phyloP scores from a whole-genome alignment of 1,140 invertebrate species.

The Drosophila bocki region DNA sequence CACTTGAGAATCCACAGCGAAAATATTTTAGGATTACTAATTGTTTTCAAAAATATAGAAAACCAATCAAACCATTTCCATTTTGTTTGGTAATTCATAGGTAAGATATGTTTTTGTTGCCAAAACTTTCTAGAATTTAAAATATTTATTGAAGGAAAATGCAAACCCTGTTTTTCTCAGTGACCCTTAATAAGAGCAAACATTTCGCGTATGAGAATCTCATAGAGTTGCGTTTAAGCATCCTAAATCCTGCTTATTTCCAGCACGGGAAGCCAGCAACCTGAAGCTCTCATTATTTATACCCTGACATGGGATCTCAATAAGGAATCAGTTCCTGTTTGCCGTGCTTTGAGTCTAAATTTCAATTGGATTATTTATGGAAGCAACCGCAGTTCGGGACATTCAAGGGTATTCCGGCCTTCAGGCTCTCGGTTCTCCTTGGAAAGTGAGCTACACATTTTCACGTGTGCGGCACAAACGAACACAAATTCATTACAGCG shows the following conservation, averaged over 20 bases:
- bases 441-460: constrained; percentile 46
- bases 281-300: constrained; percentile 42
- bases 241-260: constrained; percentile 78
- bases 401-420: constrained; percentile 14
- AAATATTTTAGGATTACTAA: background rate
- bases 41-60: background rate
- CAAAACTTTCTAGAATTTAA: no score
- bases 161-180: background rate
- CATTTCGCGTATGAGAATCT: constrained; percentile 52
- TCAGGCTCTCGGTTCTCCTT: background rate
- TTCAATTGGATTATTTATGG: constrained; percentile 57
- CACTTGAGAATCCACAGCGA: background rate
- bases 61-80: background rate
- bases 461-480: constrained; percentile 52
- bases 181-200: constrained; percentile 16
- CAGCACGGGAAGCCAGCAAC: constrained; percentile 21
- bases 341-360: constrained; percentile 24
- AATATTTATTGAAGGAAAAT: no score
- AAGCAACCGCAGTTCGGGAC: constrained; percentile 22
- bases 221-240: constrained; percentile 71
- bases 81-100: no score
- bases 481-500: constrained; percentile 67
- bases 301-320: constrained; percentile 37
- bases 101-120: no score
- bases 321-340: constrained; percentile 32